phyloP scores from a whole-genome alignment of 2,797 vertebrate species.

The Lithobates sylvaticus region DNA sequence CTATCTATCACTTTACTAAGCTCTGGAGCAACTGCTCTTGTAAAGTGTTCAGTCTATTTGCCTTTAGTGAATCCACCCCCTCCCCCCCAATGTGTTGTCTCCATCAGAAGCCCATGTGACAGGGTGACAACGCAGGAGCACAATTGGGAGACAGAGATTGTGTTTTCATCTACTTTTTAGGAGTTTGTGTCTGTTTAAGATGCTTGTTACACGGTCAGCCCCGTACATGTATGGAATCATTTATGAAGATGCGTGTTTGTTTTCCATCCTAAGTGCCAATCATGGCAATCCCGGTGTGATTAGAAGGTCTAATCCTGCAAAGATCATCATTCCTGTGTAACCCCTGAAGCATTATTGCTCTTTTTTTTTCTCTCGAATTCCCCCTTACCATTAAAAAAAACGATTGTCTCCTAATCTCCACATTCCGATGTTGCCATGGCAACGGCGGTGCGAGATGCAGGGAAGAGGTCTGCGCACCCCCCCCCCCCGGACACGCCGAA shows the following conservation, averaged over 20 bases:
- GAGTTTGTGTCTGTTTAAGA: too few species aligned
- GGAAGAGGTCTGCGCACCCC: background rate
- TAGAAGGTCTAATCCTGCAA: background rate
- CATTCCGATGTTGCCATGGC: constrained; percentile 42
- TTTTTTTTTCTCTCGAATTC: background rate
- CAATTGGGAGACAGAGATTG: too few species aligned
- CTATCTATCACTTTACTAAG: too few species aligned
- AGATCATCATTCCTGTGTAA: background rate
- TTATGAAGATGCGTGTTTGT: background rate
- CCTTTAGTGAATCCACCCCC: too few species aligned
- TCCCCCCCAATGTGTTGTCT: too few species aligned
- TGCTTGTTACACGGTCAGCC: too few species aligned
- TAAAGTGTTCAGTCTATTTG: too few species aligned
- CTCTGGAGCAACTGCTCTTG: too few species aligned
- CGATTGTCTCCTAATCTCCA: constrained; percentile 35
- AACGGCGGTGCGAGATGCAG: background rate
- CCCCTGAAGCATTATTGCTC: constrained; percentile 1
- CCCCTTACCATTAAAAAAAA: constrained; percentile 30
- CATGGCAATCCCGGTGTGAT: background rate
- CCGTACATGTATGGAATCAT: too few species aligned
- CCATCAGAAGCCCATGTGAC: too few species aligned
- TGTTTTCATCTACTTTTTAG: too few species aligned
- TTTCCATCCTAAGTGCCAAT: background rate
- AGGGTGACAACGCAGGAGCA: too few species aligned
- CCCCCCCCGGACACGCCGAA: constrained; percentile 17